These are phyloP conservation scores for Lepidocolaptes lacrymiger DNA, from an alignment of 2,797 vertebrate genomes.

Conservation along the genomic window DNA sequence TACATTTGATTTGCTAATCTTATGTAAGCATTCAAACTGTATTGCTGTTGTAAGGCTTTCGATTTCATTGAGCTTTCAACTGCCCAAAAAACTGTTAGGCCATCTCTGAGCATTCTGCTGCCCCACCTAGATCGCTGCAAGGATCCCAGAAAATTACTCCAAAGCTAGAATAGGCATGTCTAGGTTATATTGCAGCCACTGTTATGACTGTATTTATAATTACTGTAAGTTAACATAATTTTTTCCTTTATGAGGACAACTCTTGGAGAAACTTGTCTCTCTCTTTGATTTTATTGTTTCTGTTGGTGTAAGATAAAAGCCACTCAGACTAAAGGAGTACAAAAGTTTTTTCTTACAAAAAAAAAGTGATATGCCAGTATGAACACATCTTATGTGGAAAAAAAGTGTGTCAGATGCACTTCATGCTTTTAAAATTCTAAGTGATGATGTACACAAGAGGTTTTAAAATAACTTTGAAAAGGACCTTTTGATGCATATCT, in stretches of 20 bases:
- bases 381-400: neutral
- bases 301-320: slow-evolving; percentile 51
- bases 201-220: slow-evolving; percentile 64
- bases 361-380: neutral
- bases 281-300: slow-evolving; percentile 44
- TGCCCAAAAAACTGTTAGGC: neutral
- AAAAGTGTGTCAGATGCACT: neutral
- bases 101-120: neutral
- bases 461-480: neutral
- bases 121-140: neutral
- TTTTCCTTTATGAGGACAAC: slow-evolving; percentile 57
- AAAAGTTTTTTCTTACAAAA: neutral
- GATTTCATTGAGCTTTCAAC: neutral
- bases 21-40: neutral
- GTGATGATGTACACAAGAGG: neutral
- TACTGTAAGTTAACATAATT: slow-evolving; percentile 49
- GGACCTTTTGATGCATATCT: neutral
- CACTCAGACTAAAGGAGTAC: neutral
- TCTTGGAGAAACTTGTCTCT: slow-evolving; percentile 24
- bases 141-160: neutral
- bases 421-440: neutral
- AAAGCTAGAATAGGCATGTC: slow-evolving; percentile 46
- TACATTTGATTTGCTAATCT: neutral
- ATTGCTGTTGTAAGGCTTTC: neutral
- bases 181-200: neutral